Conservation (phyloP, 1,140 invertebrate species). For the Aphelinus atriplicis region DNA sequence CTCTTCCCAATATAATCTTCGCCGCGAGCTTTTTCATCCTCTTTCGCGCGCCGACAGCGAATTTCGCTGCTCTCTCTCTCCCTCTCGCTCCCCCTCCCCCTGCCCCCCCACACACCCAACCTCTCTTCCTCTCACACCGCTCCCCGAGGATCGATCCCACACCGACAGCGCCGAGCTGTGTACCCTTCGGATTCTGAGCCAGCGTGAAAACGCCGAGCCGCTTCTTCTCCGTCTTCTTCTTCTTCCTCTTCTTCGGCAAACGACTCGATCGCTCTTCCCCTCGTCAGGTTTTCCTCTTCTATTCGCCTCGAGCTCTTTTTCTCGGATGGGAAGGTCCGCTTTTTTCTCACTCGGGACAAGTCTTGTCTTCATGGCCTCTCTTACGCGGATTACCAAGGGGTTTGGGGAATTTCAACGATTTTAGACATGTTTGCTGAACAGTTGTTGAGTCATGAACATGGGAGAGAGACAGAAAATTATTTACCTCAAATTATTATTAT, state of each 20-base stretch:
- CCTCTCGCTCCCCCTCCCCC: conserved; percentile 23
- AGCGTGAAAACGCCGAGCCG: conserved; percentile 46
- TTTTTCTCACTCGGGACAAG: not conserved
- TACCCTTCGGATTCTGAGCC: conserved; percentile 16
- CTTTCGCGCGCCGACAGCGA: conserved; percentile 21
- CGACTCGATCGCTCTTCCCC: too few species aligned
- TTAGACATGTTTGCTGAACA: too few species aligned
- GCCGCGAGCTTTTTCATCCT: conserved; percentile 17
- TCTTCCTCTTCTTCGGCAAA: not conserved
- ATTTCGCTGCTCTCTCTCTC: conserved; percentile 34
- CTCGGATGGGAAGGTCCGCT: not conserved
- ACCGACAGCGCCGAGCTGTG: not conserved
- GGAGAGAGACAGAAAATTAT: not conserved
- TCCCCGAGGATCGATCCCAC: conserved; percentile 49
- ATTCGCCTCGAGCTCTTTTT: conserved; percentile 29
- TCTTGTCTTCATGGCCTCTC: not conserved
- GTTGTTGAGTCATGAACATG: too few species aligned
- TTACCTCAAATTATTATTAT: too few species aligned
- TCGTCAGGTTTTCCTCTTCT: conserved; percentile 15
- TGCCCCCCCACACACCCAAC: not conserved
- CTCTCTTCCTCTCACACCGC: conserved; percentile 43
- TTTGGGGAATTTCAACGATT: conserved; percentile 2
- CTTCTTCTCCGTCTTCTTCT: conserved; percentile 41
- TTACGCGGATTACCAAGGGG: conserved; percentile 18
- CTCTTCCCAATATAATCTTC: not conserved